These are phyloP conservation scores for Crocuta crocuta DNA, from an alignment of 2,113 vertebrate genomes.

Conservation along the genomic window DNA sequence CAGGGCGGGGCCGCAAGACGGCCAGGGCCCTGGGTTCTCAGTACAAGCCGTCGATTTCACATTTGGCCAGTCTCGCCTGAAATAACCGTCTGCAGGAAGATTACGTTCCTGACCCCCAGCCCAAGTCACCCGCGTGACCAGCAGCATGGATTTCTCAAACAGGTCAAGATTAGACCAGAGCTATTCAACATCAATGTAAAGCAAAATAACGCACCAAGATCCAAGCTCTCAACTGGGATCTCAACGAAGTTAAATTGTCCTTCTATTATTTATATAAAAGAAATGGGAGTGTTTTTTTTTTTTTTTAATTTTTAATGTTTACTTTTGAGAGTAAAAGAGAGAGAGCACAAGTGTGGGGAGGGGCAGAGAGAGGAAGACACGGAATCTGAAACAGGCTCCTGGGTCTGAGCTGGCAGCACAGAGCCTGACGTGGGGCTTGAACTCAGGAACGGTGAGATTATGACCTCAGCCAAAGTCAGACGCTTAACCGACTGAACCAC, in stretches of 20 bases:
- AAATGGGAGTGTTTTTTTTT: neutral
- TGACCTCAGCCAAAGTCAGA: too few species aligned
- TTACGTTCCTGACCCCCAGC: neutral
- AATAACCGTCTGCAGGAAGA: neutral
- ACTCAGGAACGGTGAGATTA: too few species aligned
- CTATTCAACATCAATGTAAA: neutral
- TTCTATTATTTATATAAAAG: neutral
- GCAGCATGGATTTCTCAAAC: neutral
- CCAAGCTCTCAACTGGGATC: neutral
- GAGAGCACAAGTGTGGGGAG: too few species aligned
- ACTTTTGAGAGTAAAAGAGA: too few species aligned
- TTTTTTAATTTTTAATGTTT: too few species aligned
- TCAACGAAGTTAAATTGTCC: neutral
- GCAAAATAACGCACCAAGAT: neutral
- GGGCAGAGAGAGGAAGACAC: too few species aligned
- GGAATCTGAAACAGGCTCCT: too few species aligned
- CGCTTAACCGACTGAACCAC: too few species aligned
- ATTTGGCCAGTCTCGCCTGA: neutral
- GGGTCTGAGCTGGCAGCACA: too few species aligned
- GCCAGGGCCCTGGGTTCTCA: neutral
- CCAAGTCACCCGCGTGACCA: neutral
- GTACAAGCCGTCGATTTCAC: neutral
- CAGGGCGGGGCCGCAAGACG: neutral
- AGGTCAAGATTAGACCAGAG: neutral
- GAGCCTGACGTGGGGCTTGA: too few species aligned